These are phyloP conservation scores for Brachypalpus laphriformis DNA, from an alignment of 2,888 invertebrate genomes.

Conservation along the genomic window DNA sequence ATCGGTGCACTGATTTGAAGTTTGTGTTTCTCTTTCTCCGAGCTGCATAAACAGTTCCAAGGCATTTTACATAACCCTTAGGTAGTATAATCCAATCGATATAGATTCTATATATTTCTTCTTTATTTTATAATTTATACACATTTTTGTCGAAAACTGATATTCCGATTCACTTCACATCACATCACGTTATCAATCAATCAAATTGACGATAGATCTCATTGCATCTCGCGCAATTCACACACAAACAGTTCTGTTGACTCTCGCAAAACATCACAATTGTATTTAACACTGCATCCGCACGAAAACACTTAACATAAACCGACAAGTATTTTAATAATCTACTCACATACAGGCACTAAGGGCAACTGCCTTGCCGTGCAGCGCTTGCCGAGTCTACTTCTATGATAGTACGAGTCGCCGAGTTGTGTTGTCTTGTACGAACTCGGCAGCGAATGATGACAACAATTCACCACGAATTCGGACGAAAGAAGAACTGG, in stretches of 20 bases:
- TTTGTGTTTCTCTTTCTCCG: constrained; percentile 64
- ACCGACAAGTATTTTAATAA: too few relatives aligned
- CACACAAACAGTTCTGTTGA: constrained; percentile 18
- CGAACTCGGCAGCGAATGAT: background rate
- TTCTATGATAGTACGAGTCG: constrained; percentile 23
- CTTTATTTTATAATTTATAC: constrained; percentile 65
- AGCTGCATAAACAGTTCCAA: constrained; percentile 72
- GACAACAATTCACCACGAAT: constrained; percentile 14
- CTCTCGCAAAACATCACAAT: constrained; percentile 8
- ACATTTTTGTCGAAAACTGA: constrained; percentile 57
- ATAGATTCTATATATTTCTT: constrained; percentile 45
- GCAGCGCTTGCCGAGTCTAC: constrained; percentile 26
- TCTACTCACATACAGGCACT: constrained; percentile 47
- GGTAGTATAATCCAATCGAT: constrained; percentile 20
- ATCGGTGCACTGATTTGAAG: constrained; percentile 68
- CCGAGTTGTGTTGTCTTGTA: constrained; percentile 21
- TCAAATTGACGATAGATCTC: constrained; percentile 23
- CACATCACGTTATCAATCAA: constrained; percentile 39
- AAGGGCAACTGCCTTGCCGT: constrained; percentile 56
- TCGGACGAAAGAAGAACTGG: constrained; percentile 23
- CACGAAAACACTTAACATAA: too few relatives aligned
- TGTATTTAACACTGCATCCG: background rate
- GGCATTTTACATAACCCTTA: constrained; percentile 63
- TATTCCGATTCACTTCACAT: constrained; percentile 44
- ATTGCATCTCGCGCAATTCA: constrained; percentile 31